Base-by-base conservation (phyloP, 2,797 vertebrate species). In the Rachycentron canadum region DNA sequence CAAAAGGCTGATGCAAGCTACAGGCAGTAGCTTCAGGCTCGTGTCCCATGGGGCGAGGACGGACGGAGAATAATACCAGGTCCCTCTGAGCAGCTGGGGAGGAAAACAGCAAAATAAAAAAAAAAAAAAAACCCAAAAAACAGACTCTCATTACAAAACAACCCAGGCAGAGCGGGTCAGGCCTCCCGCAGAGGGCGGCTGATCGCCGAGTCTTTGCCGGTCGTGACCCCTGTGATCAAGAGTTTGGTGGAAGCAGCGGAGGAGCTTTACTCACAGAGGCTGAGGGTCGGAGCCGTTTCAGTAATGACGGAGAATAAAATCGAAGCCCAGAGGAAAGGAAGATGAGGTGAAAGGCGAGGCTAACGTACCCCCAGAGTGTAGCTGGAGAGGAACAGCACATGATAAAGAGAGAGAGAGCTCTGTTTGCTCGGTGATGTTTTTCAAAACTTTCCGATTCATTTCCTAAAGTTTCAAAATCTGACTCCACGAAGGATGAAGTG, bases 1-100 rank as follows among this genome's bases (percentile, higher is more conserved):
- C 45, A 83, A 72, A 79, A 83, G 56, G 32, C 73, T 69, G 66
- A 72, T 58, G 64, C 74, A 73, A 75, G 85, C 76, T 82, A 19
- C 52, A 10, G 26, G 26, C 52, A 19, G 52, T 43, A 68, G 59
- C 79, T 73, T 12, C 41, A 4, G 76, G 82, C 71, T 65, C 43
- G n/a, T 1, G n/a, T 73, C 81, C 45, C 47, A 26, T 43, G n/a
- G 64, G 83, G 68, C 9, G 5, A 67, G 47, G 57, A 69, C 70
- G 9, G 45, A 25, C 1, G 0, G 12, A 19, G 78, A 84, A 77
- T 82, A 82, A 78, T 14, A 43, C 14, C 28, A 50, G 40, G 52
- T n/a, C 45, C 11, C 55, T 76, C 47, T 36, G 63, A 78, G 73
- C 59, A 28, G 63, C 58, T 17, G 32, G 25, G 57, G 66, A 67